Percentiles rank a stretch among this genome's conserved stretches.
These are phyloP conservation scores for Vicugna pacos DNA, from an alignment of 2,113 vertebrate species.

Conservation along the genomic window DNA sequence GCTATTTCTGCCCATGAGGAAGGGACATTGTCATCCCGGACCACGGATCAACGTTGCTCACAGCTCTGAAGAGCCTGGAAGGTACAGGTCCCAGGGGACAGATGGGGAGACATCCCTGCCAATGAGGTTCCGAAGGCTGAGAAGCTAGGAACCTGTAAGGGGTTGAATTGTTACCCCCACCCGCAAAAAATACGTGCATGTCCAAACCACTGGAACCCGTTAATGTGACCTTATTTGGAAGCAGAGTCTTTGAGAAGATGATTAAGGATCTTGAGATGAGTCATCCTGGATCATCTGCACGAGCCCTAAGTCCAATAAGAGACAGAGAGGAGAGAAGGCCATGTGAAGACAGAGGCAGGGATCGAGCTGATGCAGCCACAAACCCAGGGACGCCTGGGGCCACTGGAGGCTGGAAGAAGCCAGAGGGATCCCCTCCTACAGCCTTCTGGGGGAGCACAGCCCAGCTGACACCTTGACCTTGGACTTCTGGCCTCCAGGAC, in stretches of 20 bases:
- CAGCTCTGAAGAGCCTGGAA: neutral
- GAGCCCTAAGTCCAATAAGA: neutral
- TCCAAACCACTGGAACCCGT: rapidly evolving
- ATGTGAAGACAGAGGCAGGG: no score
- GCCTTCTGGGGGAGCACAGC: rapidly evolving
- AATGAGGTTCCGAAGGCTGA: rapidly evolving
- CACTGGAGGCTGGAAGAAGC: no score
- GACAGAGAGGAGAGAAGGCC: neutral
- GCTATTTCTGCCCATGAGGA: neutral
- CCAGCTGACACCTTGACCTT: no score
- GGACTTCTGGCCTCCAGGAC: no score
- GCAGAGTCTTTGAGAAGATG: neutral
- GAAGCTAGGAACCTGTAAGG: neutral
- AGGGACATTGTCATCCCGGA: neutral
- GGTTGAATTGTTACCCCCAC: no score
- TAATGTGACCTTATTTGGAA: neutral
- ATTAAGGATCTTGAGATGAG: neutral
- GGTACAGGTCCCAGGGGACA: neutral
- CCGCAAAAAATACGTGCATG: rapidly evolving
- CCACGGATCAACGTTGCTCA: rapidly evolving
- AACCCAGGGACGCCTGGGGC: rapidly evolving
- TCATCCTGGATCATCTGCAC: neutral
- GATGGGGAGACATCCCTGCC: rapidly evolving
- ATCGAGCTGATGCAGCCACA: rapidly evolving
- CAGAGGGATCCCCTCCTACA: rapidly evolving